Conservation (phyloP, 2,888 invertebrate species). For the Nemotelus pantherinus region DNA sequence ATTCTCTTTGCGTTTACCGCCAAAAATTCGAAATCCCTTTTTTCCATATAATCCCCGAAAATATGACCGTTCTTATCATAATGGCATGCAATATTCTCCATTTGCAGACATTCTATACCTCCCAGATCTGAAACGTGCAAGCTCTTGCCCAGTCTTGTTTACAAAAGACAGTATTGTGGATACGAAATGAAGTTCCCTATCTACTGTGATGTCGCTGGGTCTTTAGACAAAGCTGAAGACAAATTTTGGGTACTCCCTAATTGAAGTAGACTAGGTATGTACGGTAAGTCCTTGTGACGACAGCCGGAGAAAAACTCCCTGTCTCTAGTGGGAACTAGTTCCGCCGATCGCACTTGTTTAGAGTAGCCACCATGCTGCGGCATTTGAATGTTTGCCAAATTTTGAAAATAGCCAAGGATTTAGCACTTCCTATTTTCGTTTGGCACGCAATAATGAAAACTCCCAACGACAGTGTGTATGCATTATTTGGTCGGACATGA, state of each 20-base stretch:
- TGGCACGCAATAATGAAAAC: slow-evolving; percentile 22
- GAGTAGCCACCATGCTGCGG: neutral
- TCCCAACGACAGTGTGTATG: neutral
- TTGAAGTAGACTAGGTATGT: neutral
- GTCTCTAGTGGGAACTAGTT: neutral
- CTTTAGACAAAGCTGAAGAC: slow-evolving; percentile 23
- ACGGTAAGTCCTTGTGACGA: too few species aligned
- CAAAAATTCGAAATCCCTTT: slow-evolving; percentile 45
- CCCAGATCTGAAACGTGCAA: too few species aligned
- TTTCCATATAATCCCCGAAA: slow-evolving; percentile 48
- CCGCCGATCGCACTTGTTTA: too few species aligned
- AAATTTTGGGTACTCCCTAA: slow-evolving; percentile 20
- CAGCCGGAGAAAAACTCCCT: neutral
- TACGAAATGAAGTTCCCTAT: slow-evolving; percentile 10
- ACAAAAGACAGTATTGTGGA: neutral
- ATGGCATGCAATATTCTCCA: slow-evolving; percentile 25
- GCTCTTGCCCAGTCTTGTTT: neutral
- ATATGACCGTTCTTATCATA: slow-evolving; percentile 44
- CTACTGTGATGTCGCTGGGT: neutral
- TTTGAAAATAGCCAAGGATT: neutral
- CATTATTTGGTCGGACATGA: neutral
- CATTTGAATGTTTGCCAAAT: slow-evolving; percentile 5
- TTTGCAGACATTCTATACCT: slow-evolving; percentile 20
- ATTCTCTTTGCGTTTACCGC: slow-evolving; percentile 35
- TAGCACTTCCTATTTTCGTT: neutral